Evolutionary conservation across 53 echinoderm and acorn worm genomes (phyloP), one percentile per base, ranked within the genome.

Genomic region (Holothuria scabra): DNA sequence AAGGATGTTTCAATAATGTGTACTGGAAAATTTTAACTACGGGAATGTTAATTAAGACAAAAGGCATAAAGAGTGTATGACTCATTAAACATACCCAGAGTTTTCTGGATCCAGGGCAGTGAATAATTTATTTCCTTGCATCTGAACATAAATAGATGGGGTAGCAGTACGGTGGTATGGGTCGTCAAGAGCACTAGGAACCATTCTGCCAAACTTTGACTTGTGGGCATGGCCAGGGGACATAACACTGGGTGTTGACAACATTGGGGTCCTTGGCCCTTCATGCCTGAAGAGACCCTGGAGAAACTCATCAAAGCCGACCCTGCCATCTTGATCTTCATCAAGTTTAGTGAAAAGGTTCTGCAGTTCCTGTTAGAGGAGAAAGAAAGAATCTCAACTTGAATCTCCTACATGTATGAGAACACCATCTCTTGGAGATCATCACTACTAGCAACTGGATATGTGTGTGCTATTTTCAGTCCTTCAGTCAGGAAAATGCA

Each of bases 241-340:
- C 65, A 89, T 86, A 6, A 83, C 69, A 13, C 79, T 59, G 46
- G 87, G 87, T 34, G 89, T 85, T 20, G 59, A 62, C 37, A 80
- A 70, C 60, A 80, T 79, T 13, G 89, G 89, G 69, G 90, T 83
- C 48, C 91, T 91, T 59, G 91, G 74, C 21, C 92, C 92, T 33
- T 90, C 92, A 28, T 94, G 94, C 13, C 90, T 74, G 79, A 97
- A 97, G 32, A 97, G 87, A 33, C 99, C 97, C 49, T 90, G 88
- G 20, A 97, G 85, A 84, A 97, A 97, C 82, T 97, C 94, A 61
- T 97, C 89, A 66, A 97, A 97, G n/a, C 97, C 88, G 5, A 97
- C 97, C 46, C 78, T 69, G 22, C 90, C 92, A 37, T 97, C 97
- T 23, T 85, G 66, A 79, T 97, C 94, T 18, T 88, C 92, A 56